Evolutionary conservation across 2,113 vertebrate genomes (phyloP).

Genomic region (Zosterops hypoxanthus): DNA sequence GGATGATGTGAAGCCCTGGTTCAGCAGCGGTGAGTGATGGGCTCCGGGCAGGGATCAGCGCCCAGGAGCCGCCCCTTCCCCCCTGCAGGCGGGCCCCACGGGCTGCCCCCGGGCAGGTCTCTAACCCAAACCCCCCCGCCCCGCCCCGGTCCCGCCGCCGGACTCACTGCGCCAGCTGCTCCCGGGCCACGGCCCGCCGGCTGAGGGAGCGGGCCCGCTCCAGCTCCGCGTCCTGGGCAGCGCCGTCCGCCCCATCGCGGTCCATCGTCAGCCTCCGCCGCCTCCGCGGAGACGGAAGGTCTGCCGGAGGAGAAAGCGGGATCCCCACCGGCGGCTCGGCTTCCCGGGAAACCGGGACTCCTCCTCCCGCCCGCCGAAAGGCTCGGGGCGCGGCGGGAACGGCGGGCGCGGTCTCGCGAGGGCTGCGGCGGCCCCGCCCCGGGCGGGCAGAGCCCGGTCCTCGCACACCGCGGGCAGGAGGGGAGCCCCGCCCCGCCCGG

Average conservation of each 20-base stretch:
- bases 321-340: neutral
- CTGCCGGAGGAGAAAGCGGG: neutral
- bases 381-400: accelerated
- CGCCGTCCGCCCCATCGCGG: neutral
- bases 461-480: accelerated
- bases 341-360: neutral
- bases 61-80: neutral
- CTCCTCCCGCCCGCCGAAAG: accelerated
- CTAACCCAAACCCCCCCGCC: neutral
- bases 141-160: neutral
- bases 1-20: accelerated
- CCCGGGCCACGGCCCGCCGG: neutral
- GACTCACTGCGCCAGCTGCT: constrained; percentile 9
- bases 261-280: neutral
- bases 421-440: accelerated
- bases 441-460: accelerated
- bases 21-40: accelerated
- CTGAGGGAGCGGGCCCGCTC: neutral
- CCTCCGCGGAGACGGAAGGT: neutral
- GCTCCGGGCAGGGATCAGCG: neutral
- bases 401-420: accelerated
- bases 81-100: neutral
- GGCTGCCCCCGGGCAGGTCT: neutral
- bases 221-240: neutral
- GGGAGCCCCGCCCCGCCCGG: neutral